A percentile compares a stretch with the other conserved stretches of the same genome.
These are phyloP conservation scores for Acleris holmiana DNA, from an alignment of 2,888 invertebrate species.

Conservation along the genomic window DNA sequence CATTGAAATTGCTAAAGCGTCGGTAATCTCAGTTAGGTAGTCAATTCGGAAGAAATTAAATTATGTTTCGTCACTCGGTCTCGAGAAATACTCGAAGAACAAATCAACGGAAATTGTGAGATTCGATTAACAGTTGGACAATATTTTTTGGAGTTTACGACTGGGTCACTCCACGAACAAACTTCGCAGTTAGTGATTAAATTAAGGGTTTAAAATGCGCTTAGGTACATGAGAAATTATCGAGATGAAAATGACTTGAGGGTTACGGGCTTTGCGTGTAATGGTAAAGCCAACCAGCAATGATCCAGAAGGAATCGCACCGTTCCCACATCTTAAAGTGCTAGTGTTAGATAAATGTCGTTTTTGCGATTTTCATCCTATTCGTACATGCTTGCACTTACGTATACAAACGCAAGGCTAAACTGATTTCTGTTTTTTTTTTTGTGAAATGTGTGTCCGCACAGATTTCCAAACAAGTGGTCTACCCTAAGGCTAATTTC, in stretches of 20 bases:
- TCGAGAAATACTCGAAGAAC: conserved; percentile 44
- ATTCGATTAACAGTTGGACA: conserved; percentile 39
- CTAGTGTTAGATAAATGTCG: too few relatives aligned
- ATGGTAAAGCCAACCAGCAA: too few relatives aligned
- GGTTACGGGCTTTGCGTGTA: too few relatives aligned
- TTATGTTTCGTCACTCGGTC: conserved; percentile 40
- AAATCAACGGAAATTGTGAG: conserved; percentile 41
- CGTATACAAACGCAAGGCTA: too few relatives aligned
- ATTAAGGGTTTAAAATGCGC: conserved; percentile 7
- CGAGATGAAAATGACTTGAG: neutral
- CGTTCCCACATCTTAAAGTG: too few relatives aligned
- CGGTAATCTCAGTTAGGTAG: conserved; percentile 39
- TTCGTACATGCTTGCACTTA: too few relatives aligned
- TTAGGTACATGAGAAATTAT: neutral
- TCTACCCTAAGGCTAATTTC: too few relatives aligned
- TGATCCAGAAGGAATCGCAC: too few relatives aligned
- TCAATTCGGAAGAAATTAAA: conserved; percentile 44
- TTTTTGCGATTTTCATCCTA: too few relatives aligned
- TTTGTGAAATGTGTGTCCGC: too few relatives aligned
- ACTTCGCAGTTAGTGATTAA: conserved; percentile 24
- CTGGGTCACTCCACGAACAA: conserved; percentile 9
- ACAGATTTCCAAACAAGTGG: too few relatives aligned
- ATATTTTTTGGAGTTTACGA: conserved; percentile 43
- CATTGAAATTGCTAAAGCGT: conserved; percentile 38
- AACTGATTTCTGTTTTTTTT: too few relatives aligned